Evolutionary conservation across 2,113 vertebrate species (phyloP).

Genomic region (Rhegmatorhina hoffmannsi): DNA sequence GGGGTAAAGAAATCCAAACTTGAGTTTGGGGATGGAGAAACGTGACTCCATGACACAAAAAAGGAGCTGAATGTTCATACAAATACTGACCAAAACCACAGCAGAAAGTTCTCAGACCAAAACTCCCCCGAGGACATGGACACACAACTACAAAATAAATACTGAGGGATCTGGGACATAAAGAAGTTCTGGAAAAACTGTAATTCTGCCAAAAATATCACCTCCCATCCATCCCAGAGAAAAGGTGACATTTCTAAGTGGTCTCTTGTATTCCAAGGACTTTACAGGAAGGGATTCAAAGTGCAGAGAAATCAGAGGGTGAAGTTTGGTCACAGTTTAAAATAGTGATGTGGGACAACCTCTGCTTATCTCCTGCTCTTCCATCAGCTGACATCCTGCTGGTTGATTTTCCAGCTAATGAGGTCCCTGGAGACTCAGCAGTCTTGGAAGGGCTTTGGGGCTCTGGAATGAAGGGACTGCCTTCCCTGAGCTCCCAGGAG

Average conservation of each 20-base stretch:
- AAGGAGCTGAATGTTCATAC: constrained; percentile 49
- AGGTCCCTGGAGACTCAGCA: neutral
- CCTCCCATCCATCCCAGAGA: neutral
- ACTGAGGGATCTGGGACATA: neutral
- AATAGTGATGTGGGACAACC: neutral
- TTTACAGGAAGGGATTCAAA: neutral
- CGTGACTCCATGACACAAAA: constrained; percentile 13
- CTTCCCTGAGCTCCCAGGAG: neutral
- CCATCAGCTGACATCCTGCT: neutral
- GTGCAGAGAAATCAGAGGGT: neutral
- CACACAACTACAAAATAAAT: constrained; percentile 8
- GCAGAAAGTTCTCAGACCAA: constrained; percentile 56
- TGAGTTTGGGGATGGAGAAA: neutral
- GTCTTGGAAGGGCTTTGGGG: neutral
- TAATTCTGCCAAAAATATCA: neutral
- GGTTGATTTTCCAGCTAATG: neutral
- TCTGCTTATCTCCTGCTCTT: neutral
- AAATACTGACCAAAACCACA: constrained; percentile 66
- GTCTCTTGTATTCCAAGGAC: neutral
- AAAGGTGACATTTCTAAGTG: neutral
- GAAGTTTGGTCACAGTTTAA: neutral
- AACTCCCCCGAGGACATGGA: neutral
- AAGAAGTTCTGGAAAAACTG: neutral
- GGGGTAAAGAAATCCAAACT: neutral
- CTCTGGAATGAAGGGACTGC: neutral